Evolutionary conservation across 1,140 invertebrate species (phyloP).

Genomic region (Lasioglossum albipes): DNA sequence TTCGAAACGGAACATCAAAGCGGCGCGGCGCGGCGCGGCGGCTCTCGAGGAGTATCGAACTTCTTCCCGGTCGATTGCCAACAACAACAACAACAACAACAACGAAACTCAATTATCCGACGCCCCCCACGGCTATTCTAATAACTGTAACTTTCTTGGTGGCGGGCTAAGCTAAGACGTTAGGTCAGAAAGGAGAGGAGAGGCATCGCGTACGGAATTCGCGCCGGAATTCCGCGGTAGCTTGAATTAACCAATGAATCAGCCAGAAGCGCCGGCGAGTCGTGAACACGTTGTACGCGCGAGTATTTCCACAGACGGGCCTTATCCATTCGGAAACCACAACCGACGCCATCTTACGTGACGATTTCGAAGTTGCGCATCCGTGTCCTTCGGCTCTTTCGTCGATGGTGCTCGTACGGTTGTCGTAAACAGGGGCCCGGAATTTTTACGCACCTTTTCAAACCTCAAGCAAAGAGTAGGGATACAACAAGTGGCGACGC

Average conservation of each 20-base stretch:
- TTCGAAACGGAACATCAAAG: neutral
- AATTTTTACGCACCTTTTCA: too few species aligned
- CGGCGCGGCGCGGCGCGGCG: too few species aligned
- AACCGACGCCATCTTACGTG: neutral
- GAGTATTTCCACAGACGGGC: neutral
- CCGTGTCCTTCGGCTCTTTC: neutral
- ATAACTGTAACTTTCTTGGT: neutral
- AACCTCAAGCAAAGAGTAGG: too few species aligned
- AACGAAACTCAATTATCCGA: constrained; percentile 45
- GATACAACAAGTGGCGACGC: too few species aligned
- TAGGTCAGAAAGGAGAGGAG: neutral
- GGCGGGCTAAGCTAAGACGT: constrained; percentile 22
- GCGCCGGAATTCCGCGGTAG: constrained; percentile 37
- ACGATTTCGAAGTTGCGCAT: neutral
- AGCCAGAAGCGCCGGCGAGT: constrained; percentile 23
- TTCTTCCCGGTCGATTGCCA: neutral
- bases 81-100: constrained; percentile 54
- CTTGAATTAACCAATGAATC: constrained; percentile 58
- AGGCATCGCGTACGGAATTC: neutral
- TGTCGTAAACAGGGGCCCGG: neutral
- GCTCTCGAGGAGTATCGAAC: neutral
- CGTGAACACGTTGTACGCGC: neutral
- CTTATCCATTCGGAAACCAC: neutral
- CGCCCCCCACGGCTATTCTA: constrained; percentile 1
- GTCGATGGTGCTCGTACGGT: neutral